Base-by-base conservation (phyloP, 30 jellyfish, hydroid and myxozoan genomes). In the Aurelia sp. region DNA sequence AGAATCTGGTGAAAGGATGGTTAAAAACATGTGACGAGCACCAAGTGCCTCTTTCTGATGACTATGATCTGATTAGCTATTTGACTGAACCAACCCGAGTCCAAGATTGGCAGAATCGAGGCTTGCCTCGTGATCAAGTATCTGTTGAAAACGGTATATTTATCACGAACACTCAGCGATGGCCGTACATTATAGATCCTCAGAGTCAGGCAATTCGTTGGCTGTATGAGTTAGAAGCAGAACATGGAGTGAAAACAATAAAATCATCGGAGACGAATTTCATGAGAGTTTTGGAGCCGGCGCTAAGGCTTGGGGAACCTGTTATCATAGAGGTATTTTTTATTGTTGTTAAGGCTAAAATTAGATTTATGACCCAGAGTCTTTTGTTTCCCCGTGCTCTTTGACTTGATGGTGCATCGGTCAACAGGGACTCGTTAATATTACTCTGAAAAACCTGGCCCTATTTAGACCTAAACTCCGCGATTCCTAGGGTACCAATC, bases 131-230 rank as follows among this genome's bases (percentile, higher is more conserved):
- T 19, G 98, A 92, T 58, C 82, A 65, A 17, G 83, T 79, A 10
- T 92, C 98, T 18, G 87, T 87, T 11, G 97, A 92, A 72, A 92
- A 92, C 71, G 98, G 97, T 13, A 62, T 92, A 41, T 87, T 92
- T 55, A 82, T 87, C 5, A 76, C 90, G 31, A 60, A 52, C 83
- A 76, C 90, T 11, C 83, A 52, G 8, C 92, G 86, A 15, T 87
- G 96, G 93, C 96, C 98, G 59, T 92, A 73, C 71, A 81, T 92
- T 60, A 86, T 92, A 5, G 98, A 92, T 48, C 98, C 98, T 0
- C 98, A 92, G 63, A 79, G 76, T 37, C 98, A 92, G 74, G 98
- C 98, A 11, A 57, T 79, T 4, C 71, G 83, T 16, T 92, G 98
- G 98, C 83, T 92, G 48, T 62, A 69, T 57, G 88, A 72, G 44